Base-by-base conservation (phyloP, 2,113 vertebrate species). In the Sciurus niger region DNA sequence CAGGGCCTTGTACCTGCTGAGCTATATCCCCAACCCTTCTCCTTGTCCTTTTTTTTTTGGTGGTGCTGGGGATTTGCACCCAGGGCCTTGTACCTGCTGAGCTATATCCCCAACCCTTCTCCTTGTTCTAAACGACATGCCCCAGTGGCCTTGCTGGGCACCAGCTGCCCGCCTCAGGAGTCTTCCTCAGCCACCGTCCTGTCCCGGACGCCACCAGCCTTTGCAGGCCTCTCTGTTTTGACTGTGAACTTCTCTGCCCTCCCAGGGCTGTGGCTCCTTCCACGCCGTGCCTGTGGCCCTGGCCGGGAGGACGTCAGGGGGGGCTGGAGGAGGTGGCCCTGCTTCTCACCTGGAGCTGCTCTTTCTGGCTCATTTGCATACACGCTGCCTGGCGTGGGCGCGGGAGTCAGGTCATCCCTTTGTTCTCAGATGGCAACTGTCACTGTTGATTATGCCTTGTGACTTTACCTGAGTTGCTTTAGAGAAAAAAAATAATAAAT, bases 401-500 rank as follows among this genome's bases (percentile, higher is more conserved):
- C 34, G n/a, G 73, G 32, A 93, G 77, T 70, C 85, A 68, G 94
- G 96, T 93, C 90, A 94, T 46, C 92, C 85, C 77, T 96, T 70
- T 90, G 70, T 89, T 93, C 95, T 97, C 91, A 88, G 93, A 92
- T 92, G 96, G 78, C 92, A 93, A 77, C 93, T 96, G 93, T 90
- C 92, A 90, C 65, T 67, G 96, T 96, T 60, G 79, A 97, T 95
- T 90, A 90, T 90, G 60, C 90, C 82, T 88, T 65, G 68, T 88
- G 95, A 96, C 88, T 96, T 94, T 73, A 97, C 96, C 95, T 92
- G 96, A 92, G 93, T 90, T 92, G 84, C 48, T 96, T 96, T 74
- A 72, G 80, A 95, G 63, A 73, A 74, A 51, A 80, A 88, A 96
- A 94, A 83, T 78, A 89, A 92, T 65, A 91, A 93, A 93, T 87